Conservation (phyloP, 2,888 invertebrate species). For the Ormyrus thymus region DNA sequence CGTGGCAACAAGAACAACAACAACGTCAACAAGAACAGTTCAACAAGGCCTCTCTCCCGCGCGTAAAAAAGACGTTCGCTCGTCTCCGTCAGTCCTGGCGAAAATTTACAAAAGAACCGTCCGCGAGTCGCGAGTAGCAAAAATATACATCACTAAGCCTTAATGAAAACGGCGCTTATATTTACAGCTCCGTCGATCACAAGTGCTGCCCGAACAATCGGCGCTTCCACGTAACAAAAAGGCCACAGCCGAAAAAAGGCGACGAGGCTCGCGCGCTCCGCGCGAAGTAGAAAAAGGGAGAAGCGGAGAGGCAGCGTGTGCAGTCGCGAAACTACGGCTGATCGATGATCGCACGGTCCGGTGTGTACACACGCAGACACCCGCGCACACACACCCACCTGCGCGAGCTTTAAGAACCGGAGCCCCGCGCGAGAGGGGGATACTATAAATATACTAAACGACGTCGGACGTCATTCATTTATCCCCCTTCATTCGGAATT, state of each 20-base stretch:
- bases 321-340: neutral
- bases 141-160: neutral
- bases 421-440: too few relatives aligned
- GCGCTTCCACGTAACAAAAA: neutral
- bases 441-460: neutral
- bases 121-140: too few relatives aligned
- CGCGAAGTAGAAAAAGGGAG: too few relatives aligned
- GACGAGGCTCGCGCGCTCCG: too few relatives aligned
- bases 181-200: neutral
- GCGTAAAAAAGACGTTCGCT: too few relatives aligned
- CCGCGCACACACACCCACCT: neutral
- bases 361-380: neutral
- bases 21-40: too few relatives aligned
- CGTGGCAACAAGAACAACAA: too few relatives aligned
- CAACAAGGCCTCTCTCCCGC: too few relatives aligned
- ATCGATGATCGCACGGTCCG: constrained; percentile 13
- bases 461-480: neutral
- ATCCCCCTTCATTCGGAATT: neutral
- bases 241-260: too few relatives aligned
- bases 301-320: too few relatives aligned
- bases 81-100: too few relatives aligned
- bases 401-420: neutral
- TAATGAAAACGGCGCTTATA: constrained; percentile 1
- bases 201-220: neutral
- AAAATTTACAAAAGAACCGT: too few relatives aligned